Base-by-base conservation (phyloP, 1,140 invertebrate species). In the Pogonognathellus flavescens region DNA sequence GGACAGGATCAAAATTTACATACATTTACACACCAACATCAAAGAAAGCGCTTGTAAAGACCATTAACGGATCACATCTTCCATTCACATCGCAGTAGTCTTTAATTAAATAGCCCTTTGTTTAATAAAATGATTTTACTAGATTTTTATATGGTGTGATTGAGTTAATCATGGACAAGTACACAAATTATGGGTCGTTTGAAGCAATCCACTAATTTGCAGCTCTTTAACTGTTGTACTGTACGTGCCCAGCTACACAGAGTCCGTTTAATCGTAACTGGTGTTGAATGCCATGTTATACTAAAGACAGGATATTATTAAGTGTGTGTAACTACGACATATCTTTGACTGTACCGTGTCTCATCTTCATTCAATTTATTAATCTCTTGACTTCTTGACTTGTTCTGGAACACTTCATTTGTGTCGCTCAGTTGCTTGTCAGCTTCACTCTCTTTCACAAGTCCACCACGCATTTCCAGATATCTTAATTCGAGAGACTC, bases 331-430 rank as follows among this genome's bases (percentile, higher is more conserved):
- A 41, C 31, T 1, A 41, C 31, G 70, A 31, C 70, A 25, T 66
- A 25, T 25, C 62, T 66, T 76, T 76, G 70, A 76, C 70, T 76
- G 70, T 49, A 31, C 49, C 70, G 41, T 76, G 70, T 31, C 70
- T 76, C 70, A 76, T 76, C 70, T 76, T 76, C 70, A 76, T 76
- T 31, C 70, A 76, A 76, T 76, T 76, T 50, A 76, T 49, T 76
- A 16, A 76, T 76, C 31, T 41, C 31, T 41, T 41, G 31, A 41
- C 31, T 41, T 41, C 62, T 76, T 18, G n/a, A 49, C 70, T 76
- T 76, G 70, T 76, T 76, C 70, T 76, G 70, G 70, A 76, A 50
- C 25, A 76, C 70, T 76, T 76, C 70, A 41, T 50, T 76, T 49
- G 70, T 41, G 31, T 76, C 22, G 25, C 31, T 76, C 70, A 76